Conservation (phyloP, 2,888 invertebrate genomes). For the Nomada lathburiana region DNA sequence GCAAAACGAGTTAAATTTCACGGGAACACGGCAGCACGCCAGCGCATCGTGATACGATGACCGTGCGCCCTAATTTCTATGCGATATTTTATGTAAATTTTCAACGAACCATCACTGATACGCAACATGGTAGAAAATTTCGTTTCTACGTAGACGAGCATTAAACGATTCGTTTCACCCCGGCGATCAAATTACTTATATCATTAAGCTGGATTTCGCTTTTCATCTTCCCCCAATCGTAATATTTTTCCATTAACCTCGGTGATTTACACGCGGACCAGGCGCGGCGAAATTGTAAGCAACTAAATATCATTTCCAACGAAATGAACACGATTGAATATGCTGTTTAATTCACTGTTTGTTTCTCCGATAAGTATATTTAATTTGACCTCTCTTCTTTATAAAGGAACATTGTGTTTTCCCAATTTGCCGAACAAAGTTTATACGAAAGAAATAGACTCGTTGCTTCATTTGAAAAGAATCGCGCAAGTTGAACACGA, state of each 20-base stretch:
- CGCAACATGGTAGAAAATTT: not conserved
- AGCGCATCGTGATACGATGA: constrained; percentile 44
- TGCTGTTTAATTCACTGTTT: no score
- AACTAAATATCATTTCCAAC: no score
- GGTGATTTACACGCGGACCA: no score
- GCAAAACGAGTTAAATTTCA: constrained; percentile 54
- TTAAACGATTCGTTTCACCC: not conserved
- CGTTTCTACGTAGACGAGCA: not conserved
- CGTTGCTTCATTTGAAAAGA: constrained; percentile 5
- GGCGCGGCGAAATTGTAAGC: no score
- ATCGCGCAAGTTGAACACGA: not conserved
- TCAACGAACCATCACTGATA: not conserved
- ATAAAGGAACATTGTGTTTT: not conserved
- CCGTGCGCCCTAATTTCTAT: constrained; percentile 48
- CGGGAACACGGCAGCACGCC: constrained; percentile 28
- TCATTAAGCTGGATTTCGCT: no score
- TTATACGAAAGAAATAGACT: not conserved
- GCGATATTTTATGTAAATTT: constrained; percentile 54
- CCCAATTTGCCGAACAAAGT: not conserved
- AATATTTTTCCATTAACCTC: no score
- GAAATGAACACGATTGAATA: no score
- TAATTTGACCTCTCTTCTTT: not conserved
- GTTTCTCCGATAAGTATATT: not conserved
- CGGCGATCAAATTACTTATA: not conserved
- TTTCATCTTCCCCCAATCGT: no score